Base-by-base conservation (phyloP, 2,888 invertebrate genomes). In the Brenthis ino region DNA sequence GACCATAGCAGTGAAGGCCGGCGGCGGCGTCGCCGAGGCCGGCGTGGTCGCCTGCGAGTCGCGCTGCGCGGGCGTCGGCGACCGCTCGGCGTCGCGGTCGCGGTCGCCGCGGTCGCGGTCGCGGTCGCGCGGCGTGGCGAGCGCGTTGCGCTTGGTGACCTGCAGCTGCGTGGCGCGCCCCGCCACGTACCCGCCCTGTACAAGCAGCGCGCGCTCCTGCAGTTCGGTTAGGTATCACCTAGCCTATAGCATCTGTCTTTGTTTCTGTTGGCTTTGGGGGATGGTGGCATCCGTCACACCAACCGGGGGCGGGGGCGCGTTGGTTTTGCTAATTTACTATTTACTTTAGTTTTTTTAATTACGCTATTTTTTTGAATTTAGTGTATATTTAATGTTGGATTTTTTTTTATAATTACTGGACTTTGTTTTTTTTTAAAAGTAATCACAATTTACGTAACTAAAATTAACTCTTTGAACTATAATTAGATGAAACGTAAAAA, bases 61-160 rank as follows among this genome's bases (percentile, higher is more conserved):
- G 78, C 83, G 71, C 63, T 75, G 67, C 64, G 74, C 75, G 69
- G 79, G 78, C 65, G 77, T 76, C 63, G 77, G 77, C 65, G 77
- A 77, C 48, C 77, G 70, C 89, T 94, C 82, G 83, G 93, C 95
- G 83, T 96, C 95, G 82, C 96, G 96, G 77, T 84, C 77, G 75
- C 82, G 57, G 50, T 8, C 24, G 28, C 28, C 60, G n/a, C 60
- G 60, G 12, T 50, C 76, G 79, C 85, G n/a, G 74, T 61, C 70
- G 93, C 88, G 89, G 93, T 81, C 85, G 92, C 96, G 95, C 65
- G 68, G 71, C 65, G 79, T 81, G 65, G 92, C 92, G 74, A 98
- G 93, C 65, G 98, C 95, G 91, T 98, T 98, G 64, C 95, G 96
- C 91, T 96, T 97, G 53, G 81, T 87, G 67, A 97, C 95, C 82